Base-by-base conservation (phyloP, 2,113 vertebrate genomes). In the Aptenodytes patagonicus region DNA sequence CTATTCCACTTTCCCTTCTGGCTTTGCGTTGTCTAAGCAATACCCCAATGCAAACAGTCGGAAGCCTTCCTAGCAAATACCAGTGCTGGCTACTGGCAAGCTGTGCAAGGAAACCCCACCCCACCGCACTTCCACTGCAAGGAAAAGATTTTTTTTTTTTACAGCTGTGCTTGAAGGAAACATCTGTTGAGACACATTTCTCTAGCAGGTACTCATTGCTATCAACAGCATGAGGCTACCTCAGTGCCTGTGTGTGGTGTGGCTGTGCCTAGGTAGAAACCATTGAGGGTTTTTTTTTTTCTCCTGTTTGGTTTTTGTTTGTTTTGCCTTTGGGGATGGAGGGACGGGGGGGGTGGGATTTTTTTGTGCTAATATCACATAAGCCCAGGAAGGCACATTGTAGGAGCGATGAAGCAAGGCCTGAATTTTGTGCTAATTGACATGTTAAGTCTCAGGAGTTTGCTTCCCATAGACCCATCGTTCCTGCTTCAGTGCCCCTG, bases 391-490 rank as follows among this genome's bases (percentile, higher is more conserved):
- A 81, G 60, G 64, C 32, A 58, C 18, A 13, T 1, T 54, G 31
- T 8, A 47, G 76, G 58, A 72, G 14, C 52, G 44, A 29, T 26
- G 20, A 69, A 58, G 11, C 70, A 31, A 81, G 19, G 26, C 17
- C 34, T 68, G 34, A 28, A 21, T 61, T 14, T 70, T 65, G 26
- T 77, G 58, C 36, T 61, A 14, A 64, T 17, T 49, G 71, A 29
- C 25, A 29, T 0, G 0, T 22, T 38, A 57, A 36, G 14, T 44
- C n/a, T 84, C 7, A 1, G 25, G n/a, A 38, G 17, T 61, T 85
- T 75, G 32, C 32, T 66, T 69, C 61, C 17, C 29, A 3, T 7
- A 25, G 40, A 28, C 36, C 28, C 38, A 17, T 47, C 0, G 2
- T 17, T 81, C 40, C 66, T 62, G 29, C 46, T 79, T 57, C 40